phyloP scores from a whole-genome alignment of 2,797 vertebrate genomes.

The Hipposideros larvatus region DNA sequence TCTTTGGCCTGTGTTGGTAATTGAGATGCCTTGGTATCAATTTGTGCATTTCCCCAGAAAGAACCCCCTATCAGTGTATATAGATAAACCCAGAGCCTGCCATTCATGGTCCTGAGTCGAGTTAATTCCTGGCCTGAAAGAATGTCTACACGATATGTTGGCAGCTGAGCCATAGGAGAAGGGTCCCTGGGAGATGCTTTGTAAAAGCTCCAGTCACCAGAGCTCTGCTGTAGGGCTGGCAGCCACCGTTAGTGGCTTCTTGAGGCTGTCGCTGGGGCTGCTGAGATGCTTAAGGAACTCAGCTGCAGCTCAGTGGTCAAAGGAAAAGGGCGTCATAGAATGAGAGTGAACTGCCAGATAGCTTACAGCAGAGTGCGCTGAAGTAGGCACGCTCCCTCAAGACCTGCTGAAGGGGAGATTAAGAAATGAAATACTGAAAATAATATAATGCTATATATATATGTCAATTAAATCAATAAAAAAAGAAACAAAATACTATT shows the following conservation, averaged over 20 bases:
- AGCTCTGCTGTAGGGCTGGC: background rate
- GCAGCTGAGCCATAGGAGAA: background rate
- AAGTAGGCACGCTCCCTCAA: background rate
- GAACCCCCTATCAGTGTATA: background rate
- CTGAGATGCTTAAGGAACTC: background rate
- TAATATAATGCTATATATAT: background rate
- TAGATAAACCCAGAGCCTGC: background rate
- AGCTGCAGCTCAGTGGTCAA: background rate
- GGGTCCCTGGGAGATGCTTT: background rate
- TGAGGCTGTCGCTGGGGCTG: background rate
- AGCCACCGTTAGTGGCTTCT: background rate
- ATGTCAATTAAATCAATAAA: background rate
- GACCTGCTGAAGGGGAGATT: background rate
- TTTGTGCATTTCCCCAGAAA: background rate
- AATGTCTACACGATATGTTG: background rate
- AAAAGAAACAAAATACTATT: background rate
- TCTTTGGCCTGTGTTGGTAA: background rate
- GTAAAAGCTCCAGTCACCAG: background rate
- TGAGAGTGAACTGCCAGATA: background rate
- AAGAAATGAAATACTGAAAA: conserved; percentile 6
- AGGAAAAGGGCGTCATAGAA: background rate
- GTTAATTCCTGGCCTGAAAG: background rate
- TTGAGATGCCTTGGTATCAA: background rate
- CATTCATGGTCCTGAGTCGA: background rate
- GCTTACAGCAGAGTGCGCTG: background rate